These are phyloP conservation scores for Gnathonemus echidnorhynchus DNA, from an alignment of 2,113 vertebrate species.

Conservation along the genomic window DNA sequence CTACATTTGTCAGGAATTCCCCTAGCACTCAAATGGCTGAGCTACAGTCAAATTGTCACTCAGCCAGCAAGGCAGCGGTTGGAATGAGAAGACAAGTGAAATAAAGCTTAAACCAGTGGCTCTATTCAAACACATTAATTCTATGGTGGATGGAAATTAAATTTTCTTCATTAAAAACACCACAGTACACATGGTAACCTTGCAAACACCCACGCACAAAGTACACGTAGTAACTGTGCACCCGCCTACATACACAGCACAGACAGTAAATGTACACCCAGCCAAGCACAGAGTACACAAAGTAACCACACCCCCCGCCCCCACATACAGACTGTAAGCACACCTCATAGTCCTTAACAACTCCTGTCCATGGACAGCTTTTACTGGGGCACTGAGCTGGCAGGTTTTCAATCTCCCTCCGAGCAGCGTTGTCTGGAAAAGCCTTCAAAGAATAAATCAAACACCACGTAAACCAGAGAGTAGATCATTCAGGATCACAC, in stretches of 20 bases:
- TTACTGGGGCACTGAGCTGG: constrained; percentile 72
- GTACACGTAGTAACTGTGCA: neutral
- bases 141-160: neutral
- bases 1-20: neutral
- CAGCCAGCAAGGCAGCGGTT: neutral
- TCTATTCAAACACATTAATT: neutral
- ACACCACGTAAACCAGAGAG: neutral
- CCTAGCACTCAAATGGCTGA: neutral
- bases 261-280: neutral
- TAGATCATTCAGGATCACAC: neutral
- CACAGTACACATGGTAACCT: neutral
- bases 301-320: neutral
- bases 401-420: constrained; percentile 81
- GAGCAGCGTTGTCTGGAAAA: constrained; percentile 86
- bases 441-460: constrained; percentile 46
- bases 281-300: neutral
- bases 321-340: neutral
- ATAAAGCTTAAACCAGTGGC: neutral
- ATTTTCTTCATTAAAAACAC: neutral
- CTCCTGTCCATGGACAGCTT: constrained; percentile 78
- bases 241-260: neutral
- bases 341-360: constrained; percentile 86
- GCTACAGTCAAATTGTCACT: neutral
- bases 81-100: neutral
- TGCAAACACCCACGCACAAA: neutral